Base-by-base conservation (phyloP, 2,888 invertebrate genomes). In the Dromius quadrimaculatus region DNA sequence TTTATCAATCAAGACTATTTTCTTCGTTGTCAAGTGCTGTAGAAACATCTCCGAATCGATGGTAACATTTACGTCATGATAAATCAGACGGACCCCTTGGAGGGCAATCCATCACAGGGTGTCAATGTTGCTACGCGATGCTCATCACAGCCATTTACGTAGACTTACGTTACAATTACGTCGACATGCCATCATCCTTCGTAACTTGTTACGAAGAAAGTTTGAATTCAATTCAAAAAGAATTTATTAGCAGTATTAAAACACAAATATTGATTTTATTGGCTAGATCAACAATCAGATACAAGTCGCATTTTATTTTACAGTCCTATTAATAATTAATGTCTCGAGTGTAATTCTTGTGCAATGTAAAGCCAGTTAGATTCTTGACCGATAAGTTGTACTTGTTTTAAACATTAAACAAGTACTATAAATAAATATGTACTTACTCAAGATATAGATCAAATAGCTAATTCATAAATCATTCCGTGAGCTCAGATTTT, bases 401-500 rank as follows among this genome's bases (percentile, higher is more conserved):
- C 43, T 62, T 41, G 43, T 62, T 23, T 28, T 54, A 28, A 28
- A 54, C 50, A 54, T 15, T 28, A 17, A 15, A 54, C 50, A 54
- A 54, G 50, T 54, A 54, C 28, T 54, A 15, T 54, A 54, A 54
- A 54, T 54, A 54, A 54, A 54, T 54, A 54, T 28, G 23, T 54
- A 54, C 50, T 28, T 54, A 54, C 50, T 28, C 15, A 15, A 54
- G 50, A 54, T 54, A 54, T 59, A 36, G 34, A 59, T 59, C 59
- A 59, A 59, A 59, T 59, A 36, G 59, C n/a, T 59, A 59, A 59
- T 36, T 59, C 59, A 59, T 59, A 59, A 59, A 59, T 59, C 59
- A 59, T 59, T 59, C 23, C 28, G 23, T 13, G 9, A 1, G 50
- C 28, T 41, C 28, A 23, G 47, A 20, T 47, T 47, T 54, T 28